Evolutionary conservation across 2,888 invertebrate species (phyloP).

Genomic region (Listrodromus nycthemerus): DNA sequence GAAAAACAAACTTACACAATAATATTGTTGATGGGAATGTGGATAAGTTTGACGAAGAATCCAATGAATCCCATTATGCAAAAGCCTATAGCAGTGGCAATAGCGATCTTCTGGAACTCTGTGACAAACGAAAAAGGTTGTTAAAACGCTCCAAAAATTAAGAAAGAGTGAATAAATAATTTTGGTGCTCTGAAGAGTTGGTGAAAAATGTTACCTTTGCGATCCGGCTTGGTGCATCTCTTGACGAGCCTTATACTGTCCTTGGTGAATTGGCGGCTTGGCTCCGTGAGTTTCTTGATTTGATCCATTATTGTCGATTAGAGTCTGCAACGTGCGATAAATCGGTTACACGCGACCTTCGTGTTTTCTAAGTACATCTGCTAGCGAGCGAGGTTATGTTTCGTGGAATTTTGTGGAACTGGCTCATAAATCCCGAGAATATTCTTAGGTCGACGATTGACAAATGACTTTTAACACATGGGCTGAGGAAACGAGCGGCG

Average conservation of each 20-base stretch:
- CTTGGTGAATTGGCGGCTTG: conserved; percentile 98
- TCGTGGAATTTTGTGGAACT: conserved; percentile 5
- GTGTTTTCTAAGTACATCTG: conserved; percentile 6
- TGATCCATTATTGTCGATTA: conserved; percentile 92
- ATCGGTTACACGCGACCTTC: background rate
- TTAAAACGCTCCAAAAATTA: background rate
- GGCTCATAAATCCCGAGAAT: conserved; percentile 15
- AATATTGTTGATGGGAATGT: conserved; percentile 99
- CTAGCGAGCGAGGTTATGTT: conserved; percentile 28
- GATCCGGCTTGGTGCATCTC: conserved; percentile 99
- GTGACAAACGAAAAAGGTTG: conserved; percentile 81
- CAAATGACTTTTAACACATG: conserved; percentile 23
- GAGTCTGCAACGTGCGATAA: conserved; percentile 21
- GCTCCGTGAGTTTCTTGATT: conserved; percentile 96
- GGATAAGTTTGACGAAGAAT: conserved; percentile 99
- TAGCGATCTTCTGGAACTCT: conserved; percentile 99
- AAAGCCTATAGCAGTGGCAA: conserved; percentile 99
- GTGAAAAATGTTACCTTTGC: conserved; percentile 91
- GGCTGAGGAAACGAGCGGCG: background rate
- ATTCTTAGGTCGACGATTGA: conserved; percentile 2
- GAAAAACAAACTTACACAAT: conserved; percentile 91
- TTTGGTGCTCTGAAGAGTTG: conserved; percentile 44
- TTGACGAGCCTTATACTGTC: conserved; percentile 99
- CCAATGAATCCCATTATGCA: conserved; percentile 99
- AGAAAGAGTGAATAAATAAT: background rate